A percentile compares a stretch with the other conserved stretches of the same genome.
These are phyloP conservation scores for Deroplatys truncata DNA, from an alignment of 2,888 invertebrate species.

Conservation along the genomic window DNA sequence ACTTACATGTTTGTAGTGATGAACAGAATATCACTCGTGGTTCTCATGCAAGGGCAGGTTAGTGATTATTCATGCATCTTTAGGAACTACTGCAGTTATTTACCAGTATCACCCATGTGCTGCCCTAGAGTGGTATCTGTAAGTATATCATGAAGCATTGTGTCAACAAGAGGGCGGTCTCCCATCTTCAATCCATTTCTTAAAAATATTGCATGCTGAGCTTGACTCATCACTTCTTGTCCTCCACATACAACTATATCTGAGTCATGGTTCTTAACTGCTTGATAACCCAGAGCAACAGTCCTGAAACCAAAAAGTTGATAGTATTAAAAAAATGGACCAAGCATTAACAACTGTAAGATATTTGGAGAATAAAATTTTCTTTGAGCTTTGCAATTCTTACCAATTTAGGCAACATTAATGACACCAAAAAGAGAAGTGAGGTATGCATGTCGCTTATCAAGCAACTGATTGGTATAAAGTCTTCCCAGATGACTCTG, in stretches of 20 bases:
- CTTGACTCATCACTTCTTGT: constrained; percentile 77
- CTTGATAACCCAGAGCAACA: constrained; percentile 62
- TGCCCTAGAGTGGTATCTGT: constrained; percentile 68
- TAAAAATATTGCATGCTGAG: constrained; percentile 63
- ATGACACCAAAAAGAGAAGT: no score
- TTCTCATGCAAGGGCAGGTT: neutral
- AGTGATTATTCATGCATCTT: neutral
- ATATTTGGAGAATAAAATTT: no score
- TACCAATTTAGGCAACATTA: no score
- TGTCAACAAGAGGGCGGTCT: constrained; percentile 57
- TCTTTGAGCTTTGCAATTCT: no score
- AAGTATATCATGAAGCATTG: constrained; percentile 65
- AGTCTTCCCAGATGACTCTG: no score
- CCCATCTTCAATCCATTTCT: constrained; percentile 66
- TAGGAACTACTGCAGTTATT: neutral
- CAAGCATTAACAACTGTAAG: no score
- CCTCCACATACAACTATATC: constrained; percentile 71
- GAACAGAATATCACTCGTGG: neutral
- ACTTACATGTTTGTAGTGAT: no score
- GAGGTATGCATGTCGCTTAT: no score
- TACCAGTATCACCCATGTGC: constrained; percentile 78
- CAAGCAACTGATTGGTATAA: no score
- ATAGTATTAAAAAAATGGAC: neutral
- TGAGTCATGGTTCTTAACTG: constrained; percentile 63
- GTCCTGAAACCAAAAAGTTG: constrained; percentile 46